Evolutionary conservation across 2,797 vertebrate genomes (phyloP).

Genomic region (Lemur catta): DNA sequence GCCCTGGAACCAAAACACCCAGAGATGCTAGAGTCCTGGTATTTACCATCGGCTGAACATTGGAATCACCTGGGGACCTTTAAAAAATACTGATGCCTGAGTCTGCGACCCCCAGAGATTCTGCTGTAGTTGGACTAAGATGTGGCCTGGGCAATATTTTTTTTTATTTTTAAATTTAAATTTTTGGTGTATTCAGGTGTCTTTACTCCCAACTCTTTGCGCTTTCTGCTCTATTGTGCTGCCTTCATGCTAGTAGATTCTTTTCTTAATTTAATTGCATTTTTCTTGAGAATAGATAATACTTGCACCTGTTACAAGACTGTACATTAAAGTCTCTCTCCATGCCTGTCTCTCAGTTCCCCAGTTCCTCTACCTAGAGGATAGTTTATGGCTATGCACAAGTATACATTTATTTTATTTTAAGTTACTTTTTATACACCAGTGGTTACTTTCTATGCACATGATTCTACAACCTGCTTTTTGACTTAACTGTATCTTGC

Average conservation of each 20-base stretch:
- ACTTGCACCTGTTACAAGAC: not conserved
- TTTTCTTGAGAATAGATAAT: not conserved
- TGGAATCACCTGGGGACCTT: not conserved
- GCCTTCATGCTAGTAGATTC: not conserved
- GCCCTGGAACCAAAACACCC: not conserved
- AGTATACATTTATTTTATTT: not conserved
- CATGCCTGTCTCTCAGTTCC: not conserved
- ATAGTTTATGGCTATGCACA: not conserved
- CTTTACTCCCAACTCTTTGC: not conserved
- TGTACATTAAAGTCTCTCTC: not conserved
- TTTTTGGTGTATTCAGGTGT: not conserved
- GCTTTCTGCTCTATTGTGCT: not conserved
- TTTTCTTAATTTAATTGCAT: not conserved
- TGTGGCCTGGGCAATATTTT: not conserved
- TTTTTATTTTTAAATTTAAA: not conserved
- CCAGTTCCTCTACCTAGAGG: not conserved
- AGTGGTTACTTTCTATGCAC: not conserved
- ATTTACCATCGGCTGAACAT: not conserved
- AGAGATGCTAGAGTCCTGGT: not conserved
- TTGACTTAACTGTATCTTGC: not conserved
- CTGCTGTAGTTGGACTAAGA: not conserved
- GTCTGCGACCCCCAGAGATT: not conserved
- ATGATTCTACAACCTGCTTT: not conserved
- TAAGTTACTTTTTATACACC: not conserved
- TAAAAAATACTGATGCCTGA: not conserved